phyloP scores from a whole-genome alignment of 1,140 invertebrate genomes.

The Danaus melanippus region DNA sequence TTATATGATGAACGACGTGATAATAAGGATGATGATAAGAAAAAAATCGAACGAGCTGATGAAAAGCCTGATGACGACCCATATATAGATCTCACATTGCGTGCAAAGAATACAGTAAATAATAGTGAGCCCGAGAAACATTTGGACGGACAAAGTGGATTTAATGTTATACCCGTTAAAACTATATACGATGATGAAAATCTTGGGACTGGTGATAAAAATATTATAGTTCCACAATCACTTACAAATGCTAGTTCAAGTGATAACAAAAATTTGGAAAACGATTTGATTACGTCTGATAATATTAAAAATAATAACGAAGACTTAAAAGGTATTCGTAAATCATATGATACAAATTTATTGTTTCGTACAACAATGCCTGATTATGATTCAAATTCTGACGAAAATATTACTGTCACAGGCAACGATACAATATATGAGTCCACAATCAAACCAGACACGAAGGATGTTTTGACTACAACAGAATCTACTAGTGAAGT shows the following conservation, averaged over 20 bases:
- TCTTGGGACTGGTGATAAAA: background rate
- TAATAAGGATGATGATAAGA: constrained; percentile 6
- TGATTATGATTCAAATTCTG: constrained; percentile 4
- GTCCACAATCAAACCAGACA: background rate
- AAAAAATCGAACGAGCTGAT: constrained; percentile 7
- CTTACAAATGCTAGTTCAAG: too few species aligned
- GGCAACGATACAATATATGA: background rate
- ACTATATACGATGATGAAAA: constrained; percentile 15
- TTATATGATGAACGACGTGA: constrained; percentile 27
- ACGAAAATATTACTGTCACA: constrained; percentile 7
- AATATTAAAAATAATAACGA: background rate
- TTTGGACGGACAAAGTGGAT: background rate
- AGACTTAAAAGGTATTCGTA: constrained; percentile 1
- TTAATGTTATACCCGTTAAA: constrained; percentile 23
- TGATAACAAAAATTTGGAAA: too few species aligned
- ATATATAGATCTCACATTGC: constrained; percentile 33
- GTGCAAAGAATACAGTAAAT: constrained; percentile 16
- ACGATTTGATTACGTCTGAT: background rate
- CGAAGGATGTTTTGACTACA: background rate
- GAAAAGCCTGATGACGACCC: constrained; percentile 13
- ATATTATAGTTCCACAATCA: background rate
- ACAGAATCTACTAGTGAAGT: background rate
- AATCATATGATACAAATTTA: background rate
- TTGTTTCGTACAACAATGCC: background rate
- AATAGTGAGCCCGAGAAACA: too few species aligned